Conservation (phyloP, 2,113 vertebrate species). For the Zosterops hypoxanthus region DNA sequence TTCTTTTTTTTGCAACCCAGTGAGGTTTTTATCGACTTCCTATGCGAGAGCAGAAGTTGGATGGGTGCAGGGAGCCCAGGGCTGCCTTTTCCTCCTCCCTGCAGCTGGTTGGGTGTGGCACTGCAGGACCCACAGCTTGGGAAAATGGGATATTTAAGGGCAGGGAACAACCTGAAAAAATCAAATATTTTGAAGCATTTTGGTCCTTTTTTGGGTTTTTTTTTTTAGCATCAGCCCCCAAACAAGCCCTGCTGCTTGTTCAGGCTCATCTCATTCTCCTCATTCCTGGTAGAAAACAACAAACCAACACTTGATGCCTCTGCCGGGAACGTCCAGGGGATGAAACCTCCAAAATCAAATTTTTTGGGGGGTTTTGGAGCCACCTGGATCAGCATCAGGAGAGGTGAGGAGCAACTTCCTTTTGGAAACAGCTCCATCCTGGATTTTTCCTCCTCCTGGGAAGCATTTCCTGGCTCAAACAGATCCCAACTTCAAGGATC, state of each 20-base stretch:
- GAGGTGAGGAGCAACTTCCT: background rate
- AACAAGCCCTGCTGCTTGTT: background rate
- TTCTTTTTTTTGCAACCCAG: slow-evolving; percentile 40
- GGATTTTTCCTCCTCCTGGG: fast-evolving
- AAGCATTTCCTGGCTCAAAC: background rate
- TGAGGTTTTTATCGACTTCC: slow-evolving; percentile 57
- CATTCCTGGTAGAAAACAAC: background rate
- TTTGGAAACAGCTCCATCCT: background rate
- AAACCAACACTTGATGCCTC: background rate
- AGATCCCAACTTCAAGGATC: background rate
- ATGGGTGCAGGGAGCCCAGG: background rate
- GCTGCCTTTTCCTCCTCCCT: background rate
- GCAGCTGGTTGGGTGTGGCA: background rate
- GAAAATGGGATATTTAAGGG: background rate
- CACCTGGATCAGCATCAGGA: background rate
- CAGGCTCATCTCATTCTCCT: background rate
- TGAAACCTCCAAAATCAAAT: background rate
- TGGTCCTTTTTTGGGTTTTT: background rate
- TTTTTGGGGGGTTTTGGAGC: background rate
- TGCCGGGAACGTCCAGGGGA: background rate
- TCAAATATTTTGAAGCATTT: background rate
- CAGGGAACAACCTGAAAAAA: background rate
- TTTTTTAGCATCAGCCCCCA: background rate
- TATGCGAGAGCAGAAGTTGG: slow-evolving; percentile 47
- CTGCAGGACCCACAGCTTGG: background rate